phyloP scores from a whole-genome alignment of 1,140 invertebrate species.

The Dryas iulia region DNA sequence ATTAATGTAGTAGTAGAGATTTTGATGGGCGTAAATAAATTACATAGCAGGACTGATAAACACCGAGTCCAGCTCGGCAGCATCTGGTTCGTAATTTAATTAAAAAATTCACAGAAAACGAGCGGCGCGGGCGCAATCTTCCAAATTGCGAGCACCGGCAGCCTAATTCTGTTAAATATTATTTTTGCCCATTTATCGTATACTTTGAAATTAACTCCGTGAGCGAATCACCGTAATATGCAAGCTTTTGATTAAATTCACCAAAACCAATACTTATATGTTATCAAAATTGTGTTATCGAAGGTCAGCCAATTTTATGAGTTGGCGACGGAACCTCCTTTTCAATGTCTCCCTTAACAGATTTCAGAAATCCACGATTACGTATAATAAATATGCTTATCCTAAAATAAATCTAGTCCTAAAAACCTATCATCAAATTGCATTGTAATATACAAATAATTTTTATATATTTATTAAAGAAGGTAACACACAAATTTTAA shows the following conservation, averaged over 20 bases:
- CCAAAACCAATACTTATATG: conserved; percentile 74
- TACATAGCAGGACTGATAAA: conserved; percentile 20
- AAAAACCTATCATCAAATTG: background rate
- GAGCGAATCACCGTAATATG: conserved; percentile 65
- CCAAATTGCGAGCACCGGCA: conserved; percentile 68
- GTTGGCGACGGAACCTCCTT: conserved; percentile 41
- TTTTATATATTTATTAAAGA: no score
- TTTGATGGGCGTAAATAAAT: conserved; percentile 24
- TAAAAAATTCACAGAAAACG: conserved; percentile 79
- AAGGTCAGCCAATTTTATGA: conserved; percentile 27
- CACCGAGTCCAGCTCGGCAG: conserved; percentile 16
- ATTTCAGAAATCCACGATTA: conserved; percentile 16
- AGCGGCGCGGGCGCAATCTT: conserved; percentile 69
- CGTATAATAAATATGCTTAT: background rate
- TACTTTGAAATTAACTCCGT: conserved; percentile 71
- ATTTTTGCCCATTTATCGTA: conserved; percentile 72
- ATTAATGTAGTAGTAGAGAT: background rate
- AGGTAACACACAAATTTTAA: no score
- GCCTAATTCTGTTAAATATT: conserved; percentile 73
- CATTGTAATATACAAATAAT: background rate
- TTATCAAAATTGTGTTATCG: conserved; percentile 59
- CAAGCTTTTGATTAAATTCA: conserved; percentile 68
- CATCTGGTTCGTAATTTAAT: conserved; percentile 77
- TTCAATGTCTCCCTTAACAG: conserved; percentile 46
- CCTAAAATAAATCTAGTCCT: background rate